Percentiles rank a stretch among this genome's conserved stretches.
Conservation (phyloP, 2,113 vertebrate genomes). For the Hydropotes inermis region DNA sequence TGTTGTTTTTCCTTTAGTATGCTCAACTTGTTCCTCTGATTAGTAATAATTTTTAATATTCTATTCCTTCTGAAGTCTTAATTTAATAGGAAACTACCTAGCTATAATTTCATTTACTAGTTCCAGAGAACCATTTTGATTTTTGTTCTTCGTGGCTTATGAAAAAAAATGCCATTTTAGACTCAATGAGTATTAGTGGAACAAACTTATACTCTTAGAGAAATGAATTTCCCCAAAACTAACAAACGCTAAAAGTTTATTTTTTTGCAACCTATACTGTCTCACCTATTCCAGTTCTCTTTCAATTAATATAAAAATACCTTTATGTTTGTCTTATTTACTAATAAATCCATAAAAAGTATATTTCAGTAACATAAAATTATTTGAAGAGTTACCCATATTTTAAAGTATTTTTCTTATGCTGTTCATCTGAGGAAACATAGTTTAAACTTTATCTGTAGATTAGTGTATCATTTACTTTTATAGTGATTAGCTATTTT, state of each 20-base stretch:
- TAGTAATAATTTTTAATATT: constrained; percentile 36
- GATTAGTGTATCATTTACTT: background rate
- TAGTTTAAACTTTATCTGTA: background rate
- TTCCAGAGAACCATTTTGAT: constrained; percentile 8
- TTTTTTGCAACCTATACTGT: background rate
- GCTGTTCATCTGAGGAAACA: background rate
- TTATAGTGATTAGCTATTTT: background rate
- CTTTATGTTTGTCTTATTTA: background rate
- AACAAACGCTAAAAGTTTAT: background rate
- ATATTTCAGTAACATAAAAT: background rate
- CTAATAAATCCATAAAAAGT: background rate
- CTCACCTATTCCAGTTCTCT: background rate
- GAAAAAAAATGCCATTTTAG: background rate
- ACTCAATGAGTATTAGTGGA: background rate
- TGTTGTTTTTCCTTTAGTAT: constrained; percentile 10
- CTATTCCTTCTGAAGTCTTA: constrained; percentile 9
- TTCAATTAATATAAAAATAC: background rate
- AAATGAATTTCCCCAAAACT: background rate
- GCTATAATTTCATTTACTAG: background rate
- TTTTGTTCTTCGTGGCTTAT: background rate
- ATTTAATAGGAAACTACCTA: background rate
- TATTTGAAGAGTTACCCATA: background rate
- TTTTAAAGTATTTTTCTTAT: background rate
- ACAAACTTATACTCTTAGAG: background rate
- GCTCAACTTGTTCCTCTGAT: constrained; percentile 5